Evolutionary conservation across 2,888 invertebrate species (phyloP), one percentile per base, ranked within the genome.

Genomic region (Netelia virgata): DNA sequence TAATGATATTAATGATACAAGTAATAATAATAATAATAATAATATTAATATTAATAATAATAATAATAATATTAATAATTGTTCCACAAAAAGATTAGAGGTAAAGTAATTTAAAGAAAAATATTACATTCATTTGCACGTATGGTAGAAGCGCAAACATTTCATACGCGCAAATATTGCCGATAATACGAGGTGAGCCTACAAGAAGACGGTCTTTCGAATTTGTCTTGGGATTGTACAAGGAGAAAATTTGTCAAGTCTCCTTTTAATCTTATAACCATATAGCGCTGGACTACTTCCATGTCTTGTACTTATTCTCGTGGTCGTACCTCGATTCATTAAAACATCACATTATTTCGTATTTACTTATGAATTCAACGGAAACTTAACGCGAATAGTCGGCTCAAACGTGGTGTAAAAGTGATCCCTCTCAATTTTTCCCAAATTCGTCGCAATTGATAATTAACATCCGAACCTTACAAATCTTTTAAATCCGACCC

Each of bases 191-290:
- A 57, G 70, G 18, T 20, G 36, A 57, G 9, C 57, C 18, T 18
- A 18, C n/a, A 18, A 57, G n/a, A 57, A 76, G 72, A 23, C 36
- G 70, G 80, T 76, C 83, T 55, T 76, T 80, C 83, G 80, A 84
- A 83, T 80, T 72, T 64, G 64, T 79, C 72, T 53, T 18, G 28
- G n/a, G 14, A 61, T 66, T n/a, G 0, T 53, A 18, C 1, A 18
- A 18, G 5, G 18, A 57, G 9, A 57, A 57, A 57, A 20, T 18
- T 57, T 16, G 57, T n/a, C 18, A 10, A 18, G 18, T 57, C 18
- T 57, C 18, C 9, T 57, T 14, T 14, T 14, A 55, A 55, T 28
- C 43, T 28, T 28, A 5, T 5, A 28, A 28, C 28, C 28, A 23
- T 28, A 5, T 28, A 28, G 28, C 5, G 28, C 28, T 28, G 28